Conservation (phyloP, 35 echinoderm and acorn worm species). For the Strongylocentrotus purpuratus region DNA sequence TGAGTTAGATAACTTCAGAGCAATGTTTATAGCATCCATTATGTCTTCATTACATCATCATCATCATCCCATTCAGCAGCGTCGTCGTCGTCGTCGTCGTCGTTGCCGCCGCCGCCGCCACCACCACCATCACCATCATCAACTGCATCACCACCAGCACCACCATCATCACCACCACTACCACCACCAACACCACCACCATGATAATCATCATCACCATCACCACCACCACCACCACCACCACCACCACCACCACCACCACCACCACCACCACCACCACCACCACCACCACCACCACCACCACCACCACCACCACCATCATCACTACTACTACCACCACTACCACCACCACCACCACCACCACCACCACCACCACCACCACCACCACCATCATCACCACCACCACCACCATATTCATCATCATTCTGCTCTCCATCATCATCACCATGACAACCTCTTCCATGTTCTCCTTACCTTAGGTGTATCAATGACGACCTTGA, state of each 20-base stretch:
- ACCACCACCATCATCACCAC: not conserved
- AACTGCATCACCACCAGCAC: not conserved
- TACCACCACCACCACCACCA: not conserved
- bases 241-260: not conserved
- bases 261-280: not conserved
- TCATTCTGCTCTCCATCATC: not conserved
- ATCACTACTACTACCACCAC: not conserved
- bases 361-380: not conserved
- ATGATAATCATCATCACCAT: not conserved
- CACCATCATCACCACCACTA: not conserved
- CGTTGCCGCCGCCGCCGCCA: not conserved
- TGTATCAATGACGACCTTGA: conserved; percentile 86
- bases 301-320: not conserved
- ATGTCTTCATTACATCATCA: not conserved
- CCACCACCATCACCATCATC: not conserved
- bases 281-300: not conserved
- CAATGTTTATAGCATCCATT: not conserved
- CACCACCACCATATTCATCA: not conserved
- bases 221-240: not conserved
- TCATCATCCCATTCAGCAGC: not conserved
- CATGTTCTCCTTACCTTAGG: conserved; percentile 66
- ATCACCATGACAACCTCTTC: not conserved
- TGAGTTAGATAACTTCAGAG: not conserved
- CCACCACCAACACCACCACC: not conserved
- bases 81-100: not conserved